Conservation (phyloP, 2,888 invertebrate genomes). For the Furcula furcula region DNA sequence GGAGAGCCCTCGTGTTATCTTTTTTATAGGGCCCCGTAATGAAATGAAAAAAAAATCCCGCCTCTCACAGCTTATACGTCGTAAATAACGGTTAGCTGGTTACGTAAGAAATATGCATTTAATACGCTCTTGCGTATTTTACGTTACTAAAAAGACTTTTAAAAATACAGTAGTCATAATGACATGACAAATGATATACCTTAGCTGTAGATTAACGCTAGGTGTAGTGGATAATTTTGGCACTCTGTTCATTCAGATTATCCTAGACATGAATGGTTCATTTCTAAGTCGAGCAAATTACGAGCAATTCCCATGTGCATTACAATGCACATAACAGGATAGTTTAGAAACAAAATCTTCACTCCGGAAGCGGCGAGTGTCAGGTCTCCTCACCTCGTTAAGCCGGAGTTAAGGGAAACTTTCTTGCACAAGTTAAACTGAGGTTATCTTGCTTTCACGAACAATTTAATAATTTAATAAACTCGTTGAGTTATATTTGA, state of each 20-base stretch:
- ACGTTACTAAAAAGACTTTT: no score
- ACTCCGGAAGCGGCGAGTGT: conserved; percentile 27
- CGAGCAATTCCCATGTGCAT: not conserved
- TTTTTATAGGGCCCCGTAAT: conserved; percentile 33
- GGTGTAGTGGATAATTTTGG: not conserved
- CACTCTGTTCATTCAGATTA: not conserved
- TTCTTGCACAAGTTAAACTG: conserved; percentile 38
- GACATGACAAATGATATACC: no score
- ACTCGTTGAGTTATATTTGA: conserved; percentile 61
- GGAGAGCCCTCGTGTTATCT: conserved; percentile 30
- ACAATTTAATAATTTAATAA: conserved; percentile 76
- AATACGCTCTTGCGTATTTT: no score
- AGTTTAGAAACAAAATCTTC: conserved; percentile 34
- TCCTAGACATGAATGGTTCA: not conserved
- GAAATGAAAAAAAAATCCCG: conserved; percentile 35
- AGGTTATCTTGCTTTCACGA: conserved; percentile 72
- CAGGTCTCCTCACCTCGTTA: conserved; percentile 44
- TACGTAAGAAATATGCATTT: conserved; percentile 30
- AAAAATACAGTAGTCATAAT: no score
- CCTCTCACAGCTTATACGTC: conserved; percentile 26
- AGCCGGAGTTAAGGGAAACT: conserved; percentile 44
- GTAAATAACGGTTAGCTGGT: conserved; percentile 31
- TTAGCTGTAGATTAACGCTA: no score
- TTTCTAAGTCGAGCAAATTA: not conserved
- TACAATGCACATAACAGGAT: conserved; percentile 23